Conservation (phyloP, 1,140 invertebrate genomes). For the Hyles euphorbiae region DNA sequence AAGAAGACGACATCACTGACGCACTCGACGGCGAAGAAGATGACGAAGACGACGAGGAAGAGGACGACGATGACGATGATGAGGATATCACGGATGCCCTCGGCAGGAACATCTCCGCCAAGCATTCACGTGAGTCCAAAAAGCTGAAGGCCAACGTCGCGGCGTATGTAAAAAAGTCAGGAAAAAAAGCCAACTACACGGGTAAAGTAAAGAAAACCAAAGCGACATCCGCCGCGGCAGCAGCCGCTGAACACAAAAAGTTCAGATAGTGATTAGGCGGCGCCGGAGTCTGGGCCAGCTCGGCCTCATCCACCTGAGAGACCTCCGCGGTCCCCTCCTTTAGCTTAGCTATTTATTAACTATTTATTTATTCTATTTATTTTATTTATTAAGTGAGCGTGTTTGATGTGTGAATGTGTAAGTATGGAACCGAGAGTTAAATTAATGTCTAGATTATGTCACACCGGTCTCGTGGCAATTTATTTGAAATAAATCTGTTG, state of each 20-base stretch:
- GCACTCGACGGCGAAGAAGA: conserved; percentile 78
- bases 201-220: conserved; percentile 73
- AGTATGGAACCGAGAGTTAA: conserved; percentile 66
- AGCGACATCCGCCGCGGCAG: conserved; percentile 57
- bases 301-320: conserved; percentile 64
- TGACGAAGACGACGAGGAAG: conserved; percentile 85
- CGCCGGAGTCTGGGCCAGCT: conserved; percentile 37
- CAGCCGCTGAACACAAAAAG: conserved; percentile 69
- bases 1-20: conserved; percentile 78
- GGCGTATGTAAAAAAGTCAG: conserved; percentile 75
- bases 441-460: conserved; percentile 75
- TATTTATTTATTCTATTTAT: conserved; percentile 75
- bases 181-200: conserved; percentile 73
- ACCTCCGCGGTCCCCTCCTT: conserved; percentile 59
- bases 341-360: conserved; percentile 75
- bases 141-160: conserved; percentile 73
- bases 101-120: conserved; percentile 73
- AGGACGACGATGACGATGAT: conserved; percentile 83
- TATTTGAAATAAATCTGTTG: conserved; percentile 74
- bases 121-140: conserved; percentile 89
- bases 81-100: conserved; percentile 79
- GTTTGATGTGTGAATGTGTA: conserved; percentile 68
- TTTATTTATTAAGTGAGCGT: conserved; percentile 74
- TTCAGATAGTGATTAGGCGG: conserved; percentile 70
- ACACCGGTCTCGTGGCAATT: conserved; percentile 72